A percentile compares a stretch with the other conserved stretches of the same genome.
phyloP scores from a whole-genome alignment of 2,888 invertebrate genomes.

The Ophioninae sp. region DNA sequence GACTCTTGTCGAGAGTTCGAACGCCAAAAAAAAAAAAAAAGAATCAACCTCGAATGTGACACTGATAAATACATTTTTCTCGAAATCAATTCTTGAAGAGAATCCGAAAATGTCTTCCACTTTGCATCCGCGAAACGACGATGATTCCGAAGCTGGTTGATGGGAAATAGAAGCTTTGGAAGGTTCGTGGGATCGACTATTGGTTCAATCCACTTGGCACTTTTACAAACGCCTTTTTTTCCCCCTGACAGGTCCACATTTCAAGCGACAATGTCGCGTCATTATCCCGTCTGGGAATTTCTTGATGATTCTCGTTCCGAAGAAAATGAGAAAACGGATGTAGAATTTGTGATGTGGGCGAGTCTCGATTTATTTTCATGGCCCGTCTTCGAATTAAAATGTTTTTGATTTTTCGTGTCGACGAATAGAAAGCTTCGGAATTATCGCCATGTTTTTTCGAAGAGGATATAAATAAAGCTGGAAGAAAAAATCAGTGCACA shows the following conservation, averaged over 20 bases:
- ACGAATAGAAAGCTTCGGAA: background rate
- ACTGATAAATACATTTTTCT: background rate
- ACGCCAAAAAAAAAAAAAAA: background rate
- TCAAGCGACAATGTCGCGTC: background rate
- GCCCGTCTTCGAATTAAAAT: background rate
- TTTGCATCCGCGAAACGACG: background rate
- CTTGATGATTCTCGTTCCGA: background rate
- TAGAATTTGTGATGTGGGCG: background rate
- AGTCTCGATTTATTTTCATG: background rate
- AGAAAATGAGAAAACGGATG: background rate
- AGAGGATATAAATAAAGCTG: too few species aligned
- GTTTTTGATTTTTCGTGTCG: background rate
- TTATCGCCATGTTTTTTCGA: background rate
- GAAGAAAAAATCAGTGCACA: too few species aligned
- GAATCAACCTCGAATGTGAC: background rate
- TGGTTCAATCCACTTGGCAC: background rate
- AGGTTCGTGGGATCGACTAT: background rate
- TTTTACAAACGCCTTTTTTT: background rate
- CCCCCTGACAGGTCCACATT: background rate
- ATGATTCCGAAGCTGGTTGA: background rate
- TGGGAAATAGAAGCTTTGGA: background rate
- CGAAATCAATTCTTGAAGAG: background rate
- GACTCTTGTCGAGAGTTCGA: background rate
- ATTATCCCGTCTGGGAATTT: background rate
- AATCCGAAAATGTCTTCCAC: background rate